A percentile compares a stretch with the other conserved stretches of the same genome.
These are phyloP conservation scores for Habroteleia sp. DNA, from an alignment of 2,888 invertebrate genomes.

Conservation along the genomic window DNA sequence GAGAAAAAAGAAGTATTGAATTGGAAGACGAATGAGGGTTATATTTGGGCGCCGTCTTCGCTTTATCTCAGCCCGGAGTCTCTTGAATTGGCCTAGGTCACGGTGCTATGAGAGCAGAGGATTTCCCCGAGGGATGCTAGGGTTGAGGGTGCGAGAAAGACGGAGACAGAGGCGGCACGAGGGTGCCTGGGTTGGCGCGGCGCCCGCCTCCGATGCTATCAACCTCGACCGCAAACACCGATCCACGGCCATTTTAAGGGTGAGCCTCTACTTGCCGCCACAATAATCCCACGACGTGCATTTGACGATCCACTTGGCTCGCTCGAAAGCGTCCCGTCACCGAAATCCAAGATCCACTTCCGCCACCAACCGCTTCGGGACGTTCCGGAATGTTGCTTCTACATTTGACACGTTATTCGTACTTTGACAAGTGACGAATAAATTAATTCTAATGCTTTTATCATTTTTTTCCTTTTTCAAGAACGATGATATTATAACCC, in stretches of 20 bases:
- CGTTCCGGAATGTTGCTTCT: slow-evolving; percentile 2
- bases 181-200: slow-evolving; percentile 70
- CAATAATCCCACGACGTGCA: slow-evolving; percentile 53
- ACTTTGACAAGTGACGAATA: background rate
- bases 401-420: slow-evolving; percentile 11
- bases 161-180: slow-evolving; percentile 56
- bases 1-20: slow-evolving; percentile 17
- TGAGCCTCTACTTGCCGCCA: slow-evolving; percentile 61
- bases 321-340: slow-evolving; percentile 45
- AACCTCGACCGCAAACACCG: slow-evolving; percentile 77
- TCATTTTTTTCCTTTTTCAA: too few species aligned
- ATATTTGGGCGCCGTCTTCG: slow-evolving; percentile 75
- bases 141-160: slow-evolving; percentile 60
- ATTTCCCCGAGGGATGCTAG: slow-evolving; percentile 41
- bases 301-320: slow-evolving; percentile 60
- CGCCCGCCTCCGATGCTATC: slow-evolving; percentile 77
- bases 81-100: slow-evolving; percentile 69
- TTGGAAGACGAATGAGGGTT: slow-evolving; percentile 67
- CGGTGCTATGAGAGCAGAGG: slow-evolving; percentile 67
- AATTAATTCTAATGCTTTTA: too few species aligned
- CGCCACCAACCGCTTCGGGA: slow-evolving; percentile 20
- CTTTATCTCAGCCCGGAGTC: slow-evolving; percentile 69
- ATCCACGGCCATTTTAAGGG: slow-evolving; percentile 76
- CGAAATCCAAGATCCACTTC: slow-evolving; percentile 35
- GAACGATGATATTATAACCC: too few species aligned